phyloP scores from a whole-genome alignment of 2,888 invertebrate species.

The Cecidostiba fungosa region DNA sequence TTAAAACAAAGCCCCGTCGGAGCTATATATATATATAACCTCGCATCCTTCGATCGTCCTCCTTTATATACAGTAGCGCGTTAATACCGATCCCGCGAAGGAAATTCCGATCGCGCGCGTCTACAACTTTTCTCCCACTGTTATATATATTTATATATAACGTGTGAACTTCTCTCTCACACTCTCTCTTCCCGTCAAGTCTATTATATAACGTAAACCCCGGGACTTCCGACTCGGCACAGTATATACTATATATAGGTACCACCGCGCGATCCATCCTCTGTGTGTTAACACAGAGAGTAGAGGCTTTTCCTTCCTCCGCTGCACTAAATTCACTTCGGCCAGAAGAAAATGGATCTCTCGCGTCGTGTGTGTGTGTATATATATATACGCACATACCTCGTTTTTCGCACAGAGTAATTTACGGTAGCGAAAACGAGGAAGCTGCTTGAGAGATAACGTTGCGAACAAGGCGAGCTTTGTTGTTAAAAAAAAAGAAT shows the following conservation, averaged over 20 bases:
- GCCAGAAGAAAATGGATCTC: background rate
- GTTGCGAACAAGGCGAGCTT: background rate
- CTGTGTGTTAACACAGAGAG: background rate
- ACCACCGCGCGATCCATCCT: background rate
- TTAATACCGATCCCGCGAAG: conserved; percentile 12
- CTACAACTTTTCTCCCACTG: background rate
- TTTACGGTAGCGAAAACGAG: background rate
- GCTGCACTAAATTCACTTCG: conserved; percentile 13
- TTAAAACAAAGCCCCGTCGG: conserved; percentile 4
- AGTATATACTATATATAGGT: background rate
- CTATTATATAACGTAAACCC: conserved; percentile 16
- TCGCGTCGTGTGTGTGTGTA: background rate
- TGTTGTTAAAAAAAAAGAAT: background rate
- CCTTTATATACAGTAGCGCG: background rate
- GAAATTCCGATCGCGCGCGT: conserved; percentile 10
- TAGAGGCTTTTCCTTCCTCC: background rate
- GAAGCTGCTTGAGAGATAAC: background rate
- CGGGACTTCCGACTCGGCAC: background rate
- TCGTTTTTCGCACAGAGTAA: background rate
- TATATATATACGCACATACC: background rate
- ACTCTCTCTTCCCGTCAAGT: background rate
- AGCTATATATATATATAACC: background rate
- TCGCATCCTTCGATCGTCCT: background rate
- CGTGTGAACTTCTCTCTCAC: background rate
- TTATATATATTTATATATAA: background rate